Evolutionary conservation across 2,797 vertebrate species (phyloP).

Genomic region (Pelobates cultripes): DNA sequence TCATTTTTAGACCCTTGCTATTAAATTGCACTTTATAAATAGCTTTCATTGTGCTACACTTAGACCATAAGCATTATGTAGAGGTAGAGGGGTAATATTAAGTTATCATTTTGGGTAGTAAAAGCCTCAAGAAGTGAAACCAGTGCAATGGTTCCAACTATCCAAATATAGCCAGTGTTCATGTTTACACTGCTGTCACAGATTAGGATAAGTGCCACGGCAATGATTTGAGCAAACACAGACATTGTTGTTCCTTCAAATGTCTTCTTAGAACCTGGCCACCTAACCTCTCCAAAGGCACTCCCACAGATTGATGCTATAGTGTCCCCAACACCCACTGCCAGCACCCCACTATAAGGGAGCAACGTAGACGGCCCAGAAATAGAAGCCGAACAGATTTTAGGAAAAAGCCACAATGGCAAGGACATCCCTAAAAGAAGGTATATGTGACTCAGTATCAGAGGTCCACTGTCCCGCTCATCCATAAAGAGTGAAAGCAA

Average conservation of each 20-base stretch:
- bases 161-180: slow-evolving; percentile 91
- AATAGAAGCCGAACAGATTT: slow-evolving; percentile 84
- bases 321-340: slow-evolving; percentile 92
- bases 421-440: slow-evolving; percentile 93
- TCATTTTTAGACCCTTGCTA: too few species aligned
- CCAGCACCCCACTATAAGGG: slow-evolving; percentile 90
- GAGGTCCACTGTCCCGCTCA: slow-evolving; percentile 91
- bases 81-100: slow-evolving; percentile 94
- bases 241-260: slow-evolving; percentile 93
- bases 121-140: slow-evolving; percentile 95
- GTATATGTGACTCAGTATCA: slow-evolving; percentile 94
- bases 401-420: slow-evolving; percentile 91
- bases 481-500: slow-evolving; percentile 92
- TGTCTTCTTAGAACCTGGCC: slow-evolving; percentile 97
- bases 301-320: slow-evolving; percentile 92
- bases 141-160: slow-evolving; percentile 87
- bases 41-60: slow-evolving; percentile 22
- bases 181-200: slow-evolving; percentile 88
- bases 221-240: slow-evolving; percentile 94
- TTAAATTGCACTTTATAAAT: neutral
- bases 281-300: slow-evolving; percentile 90
- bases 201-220: slow-evolving; percentile 91
- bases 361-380: slow-evolving; percentile 83
- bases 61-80: slow-evolving; percentile 91
- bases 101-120: slow-evolving; percentile 95